A percentile compares a stretch with the other conserved stretches of the same genome.
These are phyloP conservation scores for Amphipyra berbera DNA, from an alignment of 2,888 invertebrate genomes.

Conservation along the genomic window DNA sequence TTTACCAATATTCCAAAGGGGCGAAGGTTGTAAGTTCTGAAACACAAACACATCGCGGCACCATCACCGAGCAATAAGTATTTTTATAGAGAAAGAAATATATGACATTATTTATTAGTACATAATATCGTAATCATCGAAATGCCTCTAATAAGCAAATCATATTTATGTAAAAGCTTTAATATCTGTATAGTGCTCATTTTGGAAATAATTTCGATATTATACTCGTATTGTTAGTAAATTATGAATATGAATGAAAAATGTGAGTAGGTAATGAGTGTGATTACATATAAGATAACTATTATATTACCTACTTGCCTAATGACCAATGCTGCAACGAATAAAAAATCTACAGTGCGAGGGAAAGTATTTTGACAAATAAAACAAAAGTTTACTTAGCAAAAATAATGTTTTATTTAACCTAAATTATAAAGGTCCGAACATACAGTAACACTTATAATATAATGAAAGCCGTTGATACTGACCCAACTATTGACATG, in stretches of 20 bases:
- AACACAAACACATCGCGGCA: background rate
- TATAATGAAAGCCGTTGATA: too few relatives aligned
- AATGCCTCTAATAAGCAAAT: background rate
- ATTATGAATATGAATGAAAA: slow-evolving; percentile 20
- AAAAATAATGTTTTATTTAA: too few relatives aligned
- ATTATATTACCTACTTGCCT: too few relatives aligned
- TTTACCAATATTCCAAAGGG: too few relatives aligned
- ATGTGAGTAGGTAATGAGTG: background rate
- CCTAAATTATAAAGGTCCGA: too few relatives aligned
- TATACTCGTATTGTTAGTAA: slow-evolving; percentile 1
- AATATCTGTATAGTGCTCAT: slow-evolving; percentile 3
- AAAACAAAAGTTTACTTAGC: slow-evolving; percentile 24
- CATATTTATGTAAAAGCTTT: slow-evolving; percentile 6
- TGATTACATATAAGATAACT: background rate
- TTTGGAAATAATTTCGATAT: slow-evolving; percentile 12
- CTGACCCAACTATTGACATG: too few relatives aligned
- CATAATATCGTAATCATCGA: too few relatives aligned
- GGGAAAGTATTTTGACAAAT: slow-evolving; percentile 6
- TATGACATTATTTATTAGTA: slow-evolving; percentile 8
- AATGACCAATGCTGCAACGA: background rate
- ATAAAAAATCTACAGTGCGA: too few relatives aligned
- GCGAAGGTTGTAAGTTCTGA: too few relatives aligned
- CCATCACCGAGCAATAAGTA: background rate
- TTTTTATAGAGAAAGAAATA: slow-evolving; percentile 3
- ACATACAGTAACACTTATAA: too few relatives aligned